These are phyloP conservation scores for Cardiocondyla obscurior DNA, from an alignment of 1,140 invertebrate species.

Conservation along the genomic window DNA sequence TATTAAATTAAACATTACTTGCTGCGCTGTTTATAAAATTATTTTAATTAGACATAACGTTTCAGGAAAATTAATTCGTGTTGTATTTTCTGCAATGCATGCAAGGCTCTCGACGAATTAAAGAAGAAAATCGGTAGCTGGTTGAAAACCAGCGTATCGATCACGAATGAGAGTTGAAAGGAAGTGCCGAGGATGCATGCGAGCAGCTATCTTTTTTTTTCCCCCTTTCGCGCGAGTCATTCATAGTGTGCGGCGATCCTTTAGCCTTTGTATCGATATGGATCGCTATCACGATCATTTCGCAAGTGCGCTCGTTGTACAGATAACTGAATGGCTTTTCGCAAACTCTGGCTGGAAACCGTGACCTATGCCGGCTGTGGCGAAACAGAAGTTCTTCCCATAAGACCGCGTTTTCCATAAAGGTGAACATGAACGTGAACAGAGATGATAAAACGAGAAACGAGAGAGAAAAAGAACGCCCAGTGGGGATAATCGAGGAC, in stretches of 20 bases:
- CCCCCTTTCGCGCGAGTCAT: slow-evolving; percentile 18
- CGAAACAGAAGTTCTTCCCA: slow-evolving; percentile 45
- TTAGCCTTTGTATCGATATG: slow-evolving; percentile 19
- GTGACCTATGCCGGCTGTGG: slow-evolving; percentile 38
- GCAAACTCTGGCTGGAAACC: slow-evolving; percentile 37
- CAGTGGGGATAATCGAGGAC: slow-evolving; percentile 20
- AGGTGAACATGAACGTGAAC: slow-evolving; percentile 28
- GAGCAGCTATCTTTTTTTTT: neutral
- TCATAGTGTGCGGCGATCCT: slow-evolving; percentile 18
- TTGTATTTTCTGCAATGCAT: neutral
- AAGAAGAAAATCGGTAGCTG: neutral
- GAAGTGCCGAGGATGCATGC: neutral
- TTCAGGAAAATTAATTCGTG: neutral
- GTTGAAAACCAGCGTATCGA: neutral
- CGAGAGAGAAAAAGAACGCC: neutral
- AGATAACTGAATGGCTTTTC: slow-evolving; percentile 46
- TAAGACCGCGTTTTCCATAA: slow-evolving; percentile 32
- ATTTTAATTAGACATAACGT: slow-evolving; percentile 8
- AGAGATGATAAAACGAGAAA: neutral
- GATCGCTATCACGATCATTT: slow-evolving; percentile 38
- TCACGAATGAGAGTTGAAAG: slow-evolving; percentile 19
- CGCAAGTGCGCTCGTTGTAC: neutral
- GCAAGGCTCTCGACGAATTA: neutral
- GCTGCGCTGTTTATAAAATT: neutral
- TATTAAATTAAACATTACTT: no score